phyloP scores from a whole-genome alignment of 2,113 vertebrate species.

The Morone chrysops region DNA sequence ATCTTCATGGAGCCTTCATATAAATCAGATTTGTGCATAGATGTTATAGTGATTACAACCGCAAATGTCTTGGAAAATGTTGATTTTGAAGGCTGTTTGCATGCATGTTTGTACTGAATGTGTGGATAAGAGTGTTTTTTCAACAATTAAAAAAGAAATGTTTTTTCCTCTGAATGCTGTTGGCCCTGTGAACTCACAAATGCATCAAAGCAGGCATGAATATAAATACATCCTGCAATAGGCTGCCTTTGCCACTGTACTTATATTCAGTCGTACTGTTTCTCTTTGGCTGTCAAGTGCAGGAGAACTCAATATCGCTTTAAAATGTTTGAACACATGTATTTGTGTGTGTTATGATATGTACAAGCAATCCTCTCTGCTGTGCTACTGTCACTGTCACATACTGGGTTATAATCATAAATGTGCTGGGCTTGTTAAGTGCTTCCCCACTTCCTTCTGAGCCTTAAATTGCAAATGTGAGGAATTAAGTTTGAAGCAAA shows the following conservation, averaged over 20 bases:
- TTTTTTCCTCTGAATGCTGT: slow-evolving; percentile 16
- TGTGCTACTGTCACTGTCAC: slow-evolving; percentile 32
- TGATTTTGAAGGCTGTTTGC: not conserved
- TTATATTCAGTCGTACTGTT: slow-evolving; percentile 26
- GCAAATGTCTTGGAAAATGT: not conserved
- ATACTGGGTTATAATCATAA: slow-evolving; percentile 38
- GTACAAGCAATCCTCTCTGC: not conserved
- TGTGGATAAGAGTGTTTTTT: slow-evolving; percentile 1
- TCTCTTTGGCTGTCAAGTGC: slow-evolving; percentile 29
- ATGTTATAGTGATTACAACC: not conserved
- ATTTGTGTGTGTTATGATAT: not conserved
- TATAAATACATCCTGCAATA: slow-evolving; percentile 50
- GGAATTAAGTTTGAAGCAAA: slow-evolving; percentile 63
- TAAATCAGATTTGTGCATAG: not conserved
- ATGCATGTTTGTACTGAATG: not conserved
- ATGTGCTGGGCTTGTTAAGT: slow-evolving; percentile 60
- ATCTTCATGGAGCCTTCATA: slow-evolving; percentile 13
- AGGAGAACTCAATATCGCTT: slow-evolving; percentile 28
- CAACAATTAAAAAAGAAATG: slow-evolving; percentile 14
- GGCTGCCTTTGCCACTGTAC: slow-evolving; percentile 29
- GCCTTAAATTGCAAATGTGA: slow-evolving; percentile 58
- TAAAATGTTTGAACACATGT: slow-evolving; percentile 29
- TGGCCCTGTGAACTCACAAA: slow-evolving; percentile 43
- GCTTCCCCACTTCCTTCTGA: slow-evolving; percentile 24
- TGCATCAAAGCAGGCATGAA: slow-evolving; percentile 37